Base-by-base conservation (phyloP, 2,888 invertebrate genomes). In the Phortica okadai region DNA sequence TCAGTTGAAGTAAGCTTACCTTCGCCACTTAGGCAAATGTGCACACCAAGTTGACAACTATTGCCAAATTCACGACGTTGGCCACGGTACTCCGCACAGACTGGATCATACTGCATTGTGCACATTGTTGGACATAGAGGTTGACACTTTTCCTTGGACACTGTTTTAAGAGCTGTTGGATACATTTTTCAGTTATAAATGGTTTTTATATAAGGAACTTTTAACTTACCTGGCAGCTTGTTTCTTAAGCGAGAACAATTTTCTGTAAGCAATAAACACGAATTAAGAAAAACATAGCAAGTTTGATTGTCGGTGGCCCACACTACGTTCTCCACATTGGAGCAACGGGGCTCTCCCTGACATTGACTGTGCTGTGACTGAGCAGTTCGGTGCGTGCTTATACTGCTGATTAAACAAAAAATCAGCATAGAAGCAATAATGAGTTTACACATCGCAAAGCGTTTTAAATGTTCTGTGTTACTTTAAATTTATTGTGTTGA, bases 1-100 rank as follows among this genome's bases (percentile, higher is more conserved):
- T n/a, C n/a, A n/a, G 11, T 16, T 62, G 1, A 54, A n/a, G 7
- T 67, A 0, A 6, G 79, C 85, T 79, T 77, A 85, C 87, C 82
- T 56, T 86, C 82, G 3, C 86, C 87, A 1, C 82, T 87, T 0
- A 6, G 10, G 10, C 85, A 86, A 42, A 50, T 79, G 56, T 86
- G 81, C 0, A n/a, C 76, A 11, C 0, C 6, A 74, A 77, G 80
- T 6, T 56, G 66, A 41, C 85, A 86, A 6, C n/a, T 25, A 74
- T 87, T 86, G 14, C 78, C 64, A 69, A 86, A 86, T 4, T 2
- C 6, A 42, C 2, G 56, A 56, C n/a, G 72, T 11, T 8, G 41
- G 1, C 70, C 73, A n/a, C 58, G 72, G 42, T 76, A 79, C 21
- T 74, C 70, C 1, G 76, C 80, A 10, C 80, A 80, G n/a, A 80